These are phyloP conservation scores for Tetrapedia diversipes DNA, from an alignment of 2,888 invertebrate species.

Conservation along the genomic window DNA sequence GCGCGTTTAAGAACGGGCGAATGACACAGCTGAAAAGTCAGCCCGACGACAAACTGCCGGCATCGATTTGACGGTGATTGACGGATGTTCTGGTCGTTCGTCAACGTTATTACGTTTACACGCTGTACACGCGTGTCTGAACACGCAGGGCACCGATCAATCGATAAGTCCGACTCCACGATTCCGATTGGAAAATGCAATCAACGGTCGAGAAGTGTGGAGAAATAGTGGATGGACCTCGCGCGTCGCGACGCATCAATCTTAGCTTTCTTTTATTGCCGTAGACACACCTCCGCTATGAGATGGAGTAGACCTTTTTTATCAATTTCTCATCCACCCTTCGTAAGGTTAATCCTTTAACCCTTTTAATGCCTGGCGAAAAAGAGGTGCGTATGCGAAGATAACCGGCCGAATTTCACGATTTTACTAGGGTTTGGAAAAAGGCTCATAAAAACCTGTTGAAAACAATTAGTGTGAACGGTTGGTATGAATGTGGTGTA, in stretches of 20 bases:
- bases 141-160: constrained; percentile 22
- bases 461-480: too few species aligned
- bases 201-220: constrained; percentile 21
- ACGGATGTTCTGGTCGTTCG: constrained; percentile 61
- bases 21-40: constrained; percentile 59
- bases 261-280: neutral
- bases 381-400: too few species aligned
- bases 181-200: constrained; percentile 39
- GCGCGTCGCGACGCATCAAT: constrained; percentile 15
- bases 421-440: too few species aligned
- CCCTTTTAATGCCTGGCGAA: too few species aligned
- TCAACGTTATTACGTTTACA: constrained; percentile 70
- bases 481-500: too few species aligned
- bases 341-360: too few species aligned
- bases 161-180: constrained; percentile 40
- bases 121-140: constrained; percentile 55
- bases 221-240: neutral
- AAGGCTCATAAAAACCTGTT: too few species aligned
- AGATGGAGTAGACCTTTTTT: too few species aligned
- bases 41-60: constrained; percentile 63
- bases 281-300: too few species aligned
- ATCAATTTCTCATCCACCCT: too few species aligned
- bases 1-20: constrained; percentile 50
- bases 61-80: constrained; percentile 66
- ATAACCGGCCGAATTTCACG: too few species aligned